Evolutionary conservation across 2,888 invertebrate species (phyloP).

Genomic region (Eumerus sabulonum): DNA sequence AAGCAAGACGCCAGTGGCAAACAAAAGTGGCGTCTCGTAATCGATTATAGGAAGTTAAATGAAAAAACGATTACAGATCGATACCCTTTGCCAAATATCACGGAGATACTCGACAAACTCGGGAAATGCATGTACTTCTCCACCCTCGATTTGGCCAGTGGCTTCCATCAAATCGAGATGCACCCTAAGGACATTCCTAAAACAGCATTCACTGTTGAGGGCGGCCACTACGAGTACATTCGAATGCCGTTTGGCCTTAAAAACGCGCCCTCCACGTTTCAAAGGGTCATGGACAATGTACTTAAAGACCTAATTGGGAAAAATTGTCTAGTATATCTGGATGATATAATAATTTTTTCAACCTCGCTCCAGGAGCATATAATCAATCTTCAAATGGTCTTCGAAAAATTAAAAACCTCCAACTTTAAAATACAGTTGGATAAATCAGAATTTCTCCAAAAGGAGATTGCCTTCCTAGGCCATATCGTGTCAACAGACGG

Average conservation of each 20-base stretch:
- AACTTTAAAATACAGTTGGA: constrained; percentile 70
- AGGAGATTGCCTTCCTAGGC: constrained; percentile 72
- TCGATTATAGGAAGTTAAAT: constrained; percentile 33
- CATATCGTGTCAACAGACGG: constrained; percentile 69
- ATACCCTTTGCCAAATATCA: constrained; percentile 27
- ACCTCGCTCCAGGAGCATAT: constrained; percentile 71
- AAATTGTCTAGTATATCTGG: constrained; percentile 11
- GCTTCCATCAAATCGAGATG: constrained; percentile 22
- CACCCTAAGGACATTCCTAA: no score
- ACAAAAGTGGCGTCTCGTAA: constrained; percentile 23
- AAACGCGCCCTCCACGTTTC: constrained; percentile 13
- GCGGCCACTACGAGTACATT: constrained; percentile 53
- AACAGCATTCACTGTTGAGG: constrained; percentile 60
- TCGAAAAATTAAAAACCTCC: not conserved
- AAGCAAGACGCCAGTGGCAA: constrained; percentile 19
- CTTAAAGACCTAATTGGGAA: not conserved
- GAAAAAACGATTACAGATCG: constrained; percentile 20
- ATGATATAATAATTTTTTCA: constrained; percentile 70
- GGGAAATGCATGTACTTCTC: constrained; percentile 17
- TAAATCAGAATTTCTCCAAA: constrained; percentile 44
- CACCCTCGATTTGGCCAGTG: constrained; percentile 16
- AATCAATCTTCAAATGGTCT: constrained; percentile 23
- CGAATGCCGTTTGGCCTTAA: constrained; percentile 19
- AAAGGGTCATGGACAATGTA: constrained; percentile 11
- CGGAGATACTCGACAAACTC: constrained; percentile 8